phyloP scores from a whole-genome alignment of 2,113 vertebrate genomes.

The Charadrius vociferus region DNA sequence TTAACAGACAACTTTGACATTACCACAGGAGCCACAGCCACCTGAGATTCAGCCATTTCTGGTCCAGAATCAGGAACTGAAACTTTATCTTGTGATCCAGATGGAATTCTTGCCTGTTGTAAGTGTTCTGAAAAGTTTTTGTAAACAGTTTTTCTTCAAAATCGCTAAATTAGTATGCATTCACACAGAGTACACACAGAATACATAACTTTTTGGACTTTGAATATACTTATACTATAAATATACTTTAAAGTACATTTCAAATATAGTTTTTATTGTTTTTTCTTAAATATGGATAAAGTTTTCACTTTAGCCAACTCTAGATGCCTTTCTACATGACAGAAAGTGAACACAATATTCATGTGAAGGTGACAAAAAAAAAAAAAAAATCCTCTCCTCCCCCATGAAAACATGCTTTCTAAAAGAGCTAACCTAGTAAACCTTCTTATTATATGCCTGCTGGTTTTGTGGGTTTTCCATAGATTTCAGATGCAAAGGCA shows the following conservation, averaged over 20 bases:
- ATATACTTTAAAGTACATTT: background rate
- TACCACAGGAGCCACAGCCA: slow-evolving; percentile 71
- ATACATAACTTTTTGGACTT: background rate
- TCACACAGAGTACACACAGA: background rate
- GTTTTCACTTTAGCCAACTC: background rate
- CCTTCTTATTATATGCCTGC: background rate
- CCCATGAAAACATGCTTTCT: background rate
- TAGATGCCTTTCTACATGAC: background rate
- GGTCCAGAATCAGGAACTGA: slow-evolving; percentile 51
- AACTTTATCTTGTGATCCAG: slow-evolving; percentile 55
- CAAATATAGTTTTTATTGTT: background rate
- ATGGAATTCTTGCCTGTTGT: slow-evolving; percentile 42
- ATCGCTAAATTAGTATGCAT: background rate
- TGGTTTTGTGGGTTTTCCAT: background rate
- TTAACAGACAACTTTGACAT: slow-evolving; percentile 86
- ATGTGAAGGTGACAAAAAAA: background rate
- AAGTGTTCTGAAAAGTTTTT: slow-evolving; percentile 46
- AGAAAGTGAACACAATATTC: background rate
- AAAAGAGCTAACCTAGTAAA: background rate
- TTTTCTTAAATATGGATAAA: background rate
- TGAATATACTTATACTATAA: background rate
- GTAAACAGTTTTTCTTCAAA: background rate
- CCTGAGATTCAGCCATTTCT: slow-evolving; percentile 65
- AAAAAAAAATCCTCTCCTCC: background rate
- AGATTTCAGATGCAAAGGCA: background rate